These are phyloP conservation scores for Acanthiza pusilla DNA, from an alignment of 2,797 vertebrate genomes.

Conservation along the genomic window DNA sequence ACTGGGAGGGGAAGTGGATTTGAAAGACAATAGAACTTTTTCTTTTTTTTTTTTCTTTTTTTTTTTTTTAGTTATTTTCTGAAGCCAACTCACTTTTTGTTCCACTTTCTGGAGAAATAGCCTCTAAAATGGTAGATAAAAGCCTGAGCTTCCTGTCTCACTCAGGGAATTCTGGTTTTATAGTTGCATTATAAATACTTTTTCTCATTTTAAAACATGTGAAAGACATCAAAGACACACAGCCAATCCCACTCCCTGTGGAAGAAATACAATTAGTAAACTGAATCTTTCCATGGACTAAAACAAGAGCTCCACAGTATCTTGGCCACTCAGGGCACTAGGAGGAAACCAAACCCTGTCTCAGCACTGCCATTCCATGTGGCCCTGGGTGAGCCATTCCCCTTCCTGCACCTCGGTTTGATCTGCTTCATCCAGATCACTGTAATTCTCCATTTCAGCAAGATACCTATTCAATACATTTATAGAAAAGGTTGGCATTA, in stretches of 20 bases:
- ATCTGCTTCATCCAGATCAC: background rate
- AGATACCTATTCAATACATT: background rate
- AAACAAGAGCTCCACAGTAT: background rate
- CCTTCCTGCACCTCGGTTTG: background rate
- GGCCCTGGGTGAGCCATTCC: background rate
- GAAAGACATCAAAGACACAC: background rate
- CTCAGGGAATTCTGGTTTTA: background rate
- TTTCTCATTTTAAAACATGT: background rate
- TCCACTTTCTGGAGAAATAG: background rate
- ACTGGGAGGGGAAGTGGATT: background rate
- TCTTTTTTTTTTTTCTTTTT: no score
- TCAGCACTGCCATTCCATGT: background rate
- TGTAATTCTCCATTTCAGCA: background rate
- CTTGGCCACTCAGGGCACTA: background rate
- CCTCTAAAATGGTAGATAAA: background rate
- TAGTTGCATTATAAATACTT: background rate
- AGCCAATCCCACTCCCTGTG: background rate
- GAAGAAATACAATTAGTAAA: background rate
- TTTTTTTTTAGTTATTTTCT: no score
- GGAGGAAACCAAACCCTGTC: background rate
- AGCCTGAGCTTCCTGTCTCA: background rate
- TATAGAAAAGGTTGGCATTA: background rate
- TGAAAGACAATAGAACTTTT: conserved; percentile 9
- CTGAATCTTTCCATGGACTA: background rate
- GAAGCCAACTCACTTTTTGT: background rate